Percentiles rank a stretch among this genome's conserved stretches.
phyloP scores from a whole-genome alignment of 2,888 invertebrate species.

The Arrhopalites spinosus region DNA sequence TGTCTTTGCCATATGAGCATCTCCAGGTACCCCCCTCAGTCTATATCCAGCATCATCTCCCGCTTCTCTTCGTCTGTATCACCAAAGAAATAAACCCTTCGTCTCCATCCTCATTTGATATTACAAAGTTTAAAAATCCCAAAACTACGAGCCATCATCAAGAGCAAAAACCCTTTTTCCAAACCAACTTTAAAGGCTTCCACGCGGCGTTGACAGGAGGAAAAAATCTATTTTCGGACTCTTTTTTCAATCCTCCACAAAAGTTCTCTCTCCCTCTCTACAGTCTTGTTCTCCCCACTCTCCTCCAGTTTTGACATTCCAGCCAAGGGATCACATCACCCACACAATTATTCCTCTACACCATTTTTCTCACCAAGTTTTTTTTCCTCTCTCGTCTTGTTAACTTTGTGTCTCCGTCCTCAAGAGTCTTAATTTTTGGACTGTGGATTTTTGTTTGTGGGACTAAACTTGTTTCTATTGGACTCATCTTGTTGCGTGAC shows the following conservation, averaged over 20 bases:
- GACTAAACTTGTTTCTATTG: background rate
- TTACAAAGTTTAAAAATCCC: too few relatives aligned
- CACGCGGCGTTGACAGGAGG: constrained; percentile 27
- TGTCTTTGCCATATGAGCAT: constrained; percentile 14
- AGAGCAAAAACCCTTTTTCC: background rate
- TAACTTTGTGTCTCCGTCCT: background rate
- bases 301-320: constrained; percentile 29
- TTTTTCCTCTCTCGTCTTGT: background rate
- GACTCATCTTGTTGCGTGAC: background rate
- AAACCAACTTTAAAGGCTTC: too few relatives aligned
- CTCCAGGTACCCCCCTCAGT: constrained; percentile 23
- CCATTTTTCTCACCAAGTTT: background rate
- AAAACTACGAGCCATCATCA: constrained; percentile 9
- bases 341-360: constrained; percentile 24
- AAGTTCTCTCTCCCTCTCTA: constrained; percentile 10
- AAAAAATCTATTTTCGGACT: constrained; percentile 38
- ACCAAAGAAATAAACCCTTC: too few relatives aligned
- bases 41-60: constrained; percentile 9
- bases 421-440: background rate
- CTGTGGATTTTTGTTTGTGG: constrained; percentile 2
- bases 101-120: too few relatives aligned
- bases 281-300: background rate
- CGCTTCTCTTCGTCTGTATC: background rate
- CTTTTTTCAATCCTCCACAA: constrained; percentile 5
- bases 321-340: constrained; percentile 25